Evolutionary conservation across 2,113 vertebrate species (phyloP), one percentile per base, ranked within the genome.

Genomic region (Mus spicilegus): DNA sequence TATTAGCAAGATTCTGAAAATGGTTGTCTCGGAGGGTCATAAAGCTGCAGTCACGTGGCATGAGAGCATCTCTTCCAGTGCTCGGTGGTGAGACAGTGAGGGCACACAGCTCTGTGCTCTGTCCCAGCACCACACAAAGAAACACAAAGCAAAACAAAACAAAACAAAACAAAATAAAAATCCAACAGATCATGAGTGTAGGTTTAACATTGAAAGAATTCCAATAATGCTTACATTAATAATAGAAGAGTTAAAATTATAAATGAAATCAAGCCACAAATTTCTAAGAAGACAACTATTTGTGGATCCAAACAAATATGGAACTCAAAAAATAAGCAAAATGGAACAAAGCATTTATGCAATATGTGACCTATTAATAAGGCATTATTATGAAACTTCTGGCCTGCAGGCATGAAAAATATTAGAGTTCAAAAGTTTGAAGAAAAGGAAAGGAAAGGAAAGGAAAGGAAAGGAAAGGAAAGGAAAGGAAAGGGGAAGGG

Each of bases 121-220:
- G n/a, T 54, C 6, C 86, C 49, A 54, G 49, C 22, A 56, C 22
- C 65, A 56, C 20, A 69, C 22, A 46, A 46, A 86, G 28, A 69
- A 36, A 87, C 65, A 36, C n/a, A 49, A 69, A 58, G 28, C 77
- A 90, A 91, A 95, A 61, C 46, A 86, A 86, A 17, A 39, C 13
- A 80, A 96, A 69, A 67, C 12, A 67, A 67, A 28, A 28, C 22
- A 30, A 67, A 67, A 28, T 1, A 61, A 61, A 61, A 61, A 61
- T 42, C 42, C 91, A 93, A 22, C 33, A 69, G 33, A 84, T 14
- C 28, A 42, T 72, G 61, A 69, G 7, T 36, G 67, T 3, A 84
- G 24, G 12, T 39, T 77, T 67, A 87, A 51, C 28, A 96, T 84
- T 42, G 84, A 7, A 94, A 51, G 39, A 93, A 75, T 78, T 95